Base-by-base conservation (phyloP, 2,797 vertebrate genomes). In the Pseudochaenichthys georgianus region DNA sequence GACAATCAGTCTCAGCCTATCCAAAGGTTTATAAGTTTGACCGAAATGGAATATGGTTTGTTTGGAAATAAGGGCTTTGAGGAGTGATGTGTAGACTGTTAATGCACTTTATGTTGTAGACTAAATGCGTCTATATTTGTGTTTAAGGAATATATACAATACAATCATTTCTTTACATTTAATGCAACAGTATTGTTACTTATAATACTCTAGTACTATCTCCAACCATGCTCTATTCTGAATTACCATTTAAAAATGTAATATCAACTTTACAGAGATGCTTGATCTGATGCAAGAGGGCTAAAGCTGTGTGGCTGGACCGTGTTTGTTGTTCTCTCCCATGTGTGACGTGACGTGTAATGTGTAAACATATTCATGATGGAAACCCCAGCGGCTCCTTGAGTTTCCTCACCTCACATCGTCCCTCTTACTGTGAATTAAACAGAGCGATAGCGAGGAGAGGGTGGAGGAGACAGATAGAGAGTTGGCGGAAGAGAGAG, bases 371-470 rank as follows among this genome's bases (percentile, higher is more conserved):
- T 93, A 94, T 88, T 94, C 94, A 95, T 93, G 86, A 89, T 89
- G 86, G 88, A 90, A 92, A 92, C 65, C 79, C 84, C 34, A 1
- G 65, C 17, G 65, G 68, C 85, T 73, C 77, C 85, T 79, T 72
- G 80, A 87, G 80, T 87, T 84, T 81, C 77, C 80, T 83, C 82
- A 76, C 88, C 94, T 94, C 68, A 71, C 85, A 91, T 93, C 94
- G 81, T 90, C 66, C 80, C 61, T 68, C 80, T 79, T 68, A 86
- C 86, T 53, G 73, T 89, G 96, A 97, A 97, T 97, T 96, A 97
- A 97, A 96, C 94, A 95, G 91, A 93, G 75, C 66, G 88, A 89
- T 87, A 86, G 85, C 58, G 45, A 75, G 81, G 75, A 93, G 90
- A 93, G 85, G 88, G 87, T 86, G 89, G 80, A 28, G 51, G 63